These are phyloP conservation scores for Polydrusus tereticollis DNA, from an alignment of 2,888 invertebrate genomes.

Conservation along the genomic window DNA sequence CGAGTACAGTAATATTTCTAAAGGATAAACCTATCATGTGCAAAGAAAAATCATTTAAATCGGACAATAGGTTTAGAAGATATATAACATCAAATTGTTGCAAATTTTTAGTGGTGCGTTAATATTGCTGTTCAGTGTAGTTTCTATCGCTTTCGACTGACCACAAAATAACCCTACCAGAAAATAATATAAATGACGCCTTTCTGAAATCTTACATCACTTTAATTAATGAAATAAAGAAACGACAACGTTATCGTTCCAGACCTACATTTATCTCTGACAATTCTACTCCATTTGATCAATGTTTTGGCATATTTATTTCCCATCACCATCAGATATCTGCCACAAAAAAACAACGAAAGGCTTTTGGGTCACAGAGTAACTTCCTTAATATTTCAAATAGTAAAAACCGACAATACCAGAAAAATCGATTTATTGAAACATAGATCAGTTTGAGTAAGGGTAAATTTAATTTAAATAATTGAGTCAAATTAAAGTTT, in stretches of 20 bases:
- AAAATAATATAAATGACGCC: neutral
- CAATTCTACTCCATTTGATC: slow-evolving; percentile 9
- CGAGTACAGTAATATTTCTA: no score
- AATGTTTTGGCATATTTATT: slow-evolving; percentile 10
- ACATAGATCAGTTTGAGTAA: neutral
- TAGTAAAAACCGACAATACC: neutral
- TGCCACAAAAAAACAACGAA: slow-evolving; percentile 8
- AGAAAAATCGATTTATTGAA: neutral
- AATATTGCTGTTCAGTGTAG: no score
- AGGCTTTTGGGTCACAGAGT: neutral
- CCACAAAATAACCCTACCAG: neutral
- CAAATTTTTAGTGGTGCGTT: no score
- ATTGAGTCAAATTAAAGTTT: no score
- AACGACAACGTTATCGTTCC: neutral
- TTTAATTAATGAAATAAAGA: neutral
- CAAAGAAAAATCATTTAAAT: no score
- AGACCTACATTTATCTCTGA: slow-evolving; percentile 8
- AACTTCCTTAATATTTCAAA: neutral
- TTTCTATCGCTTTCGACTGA: no score
- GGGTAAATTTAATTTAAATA: no score
- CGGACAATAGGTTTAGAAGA: no score
- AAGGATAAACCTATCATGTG: no score
- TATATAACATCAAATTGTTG: no score
- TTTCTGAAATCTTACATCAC: neutral
- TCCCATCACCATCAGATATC: slow-evolving; percentile 1